phyloP scores from a whole-genome alignment of 2,888 invertebrate species.

The Caenorhabditis afra region DNA sequence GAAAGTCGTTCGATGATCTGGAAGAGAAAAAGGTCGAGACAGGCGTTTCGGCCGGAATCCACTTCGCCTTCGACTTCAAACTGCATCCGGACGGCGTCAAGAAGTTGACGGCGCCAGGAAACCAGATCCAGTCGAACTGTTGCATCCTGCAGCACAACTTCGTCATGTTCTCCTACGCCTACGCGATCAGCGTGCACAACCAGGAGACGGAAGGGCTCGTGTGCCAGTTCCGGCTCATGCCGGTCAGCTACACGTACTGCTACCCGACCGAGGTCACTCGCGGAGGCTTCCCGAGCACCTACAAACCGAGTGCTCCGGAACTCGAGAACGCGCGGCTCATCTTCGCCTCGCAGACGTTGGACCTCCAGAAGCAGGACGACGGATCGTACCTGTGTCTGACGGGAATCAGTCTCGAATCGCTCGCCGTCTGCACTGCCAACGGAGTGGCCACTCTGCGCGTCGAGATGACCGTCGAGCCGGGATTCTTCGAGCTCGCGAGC shows the following conservation, averaged over 20 bases:
- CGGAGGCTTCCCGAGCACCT: slow-evolving; percentile 40
- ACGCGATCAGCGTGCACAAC: slow-evolving; percentile 24
- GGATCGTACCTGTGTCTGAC: slow-evolving; percentile 31
- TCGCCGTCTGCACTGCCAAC: background rate
- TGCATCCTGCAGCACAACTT: slow-evolving; percentile 58
- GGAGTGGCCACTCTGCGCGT: slow-evolving; percentile 42
- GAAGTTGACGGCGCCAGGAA: slow-evolving; percentile 44
- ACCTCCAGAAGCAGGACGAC: slow-evolving; percentile 28
- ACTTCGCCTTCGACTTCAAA: slow-evolving; percentile 58
- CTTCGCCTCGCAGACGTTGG: background rate
- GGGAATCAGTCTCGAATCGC: background rate
- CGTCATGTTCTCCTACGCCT: slow-evolving; percentile 59
- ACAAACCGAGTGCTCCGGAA: slow-evolving; percentile 38
- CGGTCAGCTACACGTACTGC: slow-evolving; percentile 35
- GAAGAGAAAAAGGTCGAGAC: slow-evolving; percentile 23
- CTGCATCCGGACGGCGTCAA: slow-evolving; percentile 63
- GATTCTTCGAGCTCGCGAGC: slow-evolving; percentile 43
- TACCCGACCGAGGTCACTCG: slow-evolving; percentile 33
- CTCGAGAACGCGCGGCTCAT: slow-evolving; percentile 27
- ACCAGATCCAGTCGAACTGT: slow-evolving; percentile 53
- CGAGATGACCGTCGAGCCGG: slow-evolving; percentile 38
- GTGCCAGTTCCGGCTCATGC: slow-evolving; percentile 43
- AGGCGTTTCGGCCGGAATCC: slow-evolving; percentile 29
- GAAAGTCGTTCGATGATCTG: slow-evolving; percentile 61
- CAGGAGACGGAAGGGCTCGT: slow-evolving; percentile 20